phyloP scores from a whole-genome alignment of 1,140 invertebrate species.

The Zaprionus ghesquierei region DNA sequence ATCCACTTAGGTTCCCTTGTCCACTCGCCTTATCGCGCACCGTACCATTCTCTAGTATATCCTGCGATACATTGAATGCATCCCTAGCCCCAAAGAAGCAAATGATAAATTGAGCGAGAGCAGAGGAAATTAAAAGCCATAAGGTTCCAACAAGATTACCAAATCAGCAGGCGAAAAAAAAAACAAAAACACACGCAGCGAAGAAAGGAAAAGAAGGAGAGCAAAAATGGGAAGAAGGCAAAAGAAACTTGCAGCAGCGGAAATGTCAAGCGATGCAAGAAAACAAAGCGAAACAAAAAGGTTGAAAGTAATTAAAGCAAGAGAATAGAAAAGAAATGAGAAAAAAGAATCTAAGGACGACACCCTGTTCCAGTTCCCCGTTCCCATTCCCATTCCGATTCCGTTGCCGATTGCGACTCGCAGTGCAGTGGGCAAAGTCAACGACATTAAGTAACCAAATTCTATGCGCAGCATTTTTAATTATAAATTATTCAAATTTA shows the following conservation, averaged over 20 bases:
- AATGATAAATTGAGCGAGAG: constrained; percentile 72
- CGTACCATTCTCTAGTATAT: neutral
- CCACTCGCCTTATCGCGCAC: neutral
- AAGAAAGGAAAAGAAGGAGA: constrained; percentile 20
- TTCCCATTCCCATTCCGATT: neutral
- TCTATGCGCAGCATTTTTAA: constrained; percentile 75
- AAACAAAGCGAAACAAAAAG: constrained; percentile 38
- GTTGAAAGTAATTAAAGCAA: constrained; percentile 78
- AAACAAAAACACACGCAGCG: constrained; percentile 22
- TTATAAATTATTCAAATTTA: constrained; percentile 81
- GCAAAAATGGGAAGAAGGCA: constrained; percentile 10
- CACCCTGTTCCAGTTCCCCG: no score
- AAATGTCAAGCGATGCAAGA: constrained; percentile 52
- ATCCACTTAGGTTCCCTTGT: neutral
- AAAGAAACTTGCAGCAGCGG: constrained; percentile 41
- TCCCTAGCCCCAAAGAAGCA: neutral
- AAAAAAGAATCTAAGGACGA: constrained; percentile 8
- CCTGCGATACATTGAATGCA: neutral
- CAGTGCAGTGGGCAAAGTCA: constrained; percentile 50
- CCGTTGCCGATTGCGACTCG: neutral
- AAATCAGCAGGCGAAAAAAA: constrained; percentile 35
- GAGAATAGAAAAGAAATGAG: constrained; percentile 11
- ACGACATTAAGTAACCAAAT: constrained; percentile 78
- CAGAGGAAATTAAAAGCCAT: constrained; percentile 77
- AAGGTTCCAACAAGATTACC: constrained; percentile 67